These are phyloP conservation scores for Onychomys arenicola DNA, from an alignment of 2,797 vertebrate species.

Conservation along the genomic window DNA sequence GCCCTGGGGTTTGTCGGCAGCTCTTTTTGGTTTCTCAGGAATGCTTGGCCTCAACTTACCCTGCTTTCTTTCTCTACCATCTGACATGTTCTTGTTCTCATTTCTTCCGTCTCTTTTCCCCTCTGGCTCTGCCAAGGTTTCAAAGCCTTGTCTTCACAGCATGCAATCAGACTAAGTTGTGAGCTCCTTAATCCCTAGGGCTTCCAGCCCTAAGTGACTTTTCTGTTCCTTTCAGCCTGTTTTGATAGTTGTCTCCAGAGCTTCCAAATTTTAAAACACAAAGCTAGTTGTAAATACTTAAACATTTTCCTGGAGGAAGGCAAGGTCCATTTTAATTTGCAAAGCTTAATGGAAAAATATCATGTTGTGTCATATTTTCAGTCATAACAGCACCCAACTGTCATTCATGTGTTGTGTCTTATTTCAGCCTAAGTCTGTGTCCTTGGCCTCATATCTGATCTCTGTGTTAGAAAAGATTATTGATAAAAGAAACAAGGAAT, in stretches of 20 bases:
- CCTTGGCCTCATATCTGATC: not conserved
- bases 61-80: not conserved
- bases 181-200: not conserved
- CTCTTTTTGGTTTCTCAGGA: not conserved
- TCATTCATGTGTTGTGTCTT: not conserved
- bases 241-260: constrained; percentile 4
- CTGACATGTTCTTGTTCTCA: constrained; percentile 38
- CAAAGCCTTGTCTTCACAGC: not conserved
- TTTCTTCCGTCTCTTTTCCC: not conserved
- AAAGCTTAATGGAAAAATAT: constrained; percentile 51
- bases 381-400: not conserved
- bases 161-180: not conserved
- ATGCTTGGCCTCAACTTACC: not conserved
- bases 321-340: constrained; percentile 30
- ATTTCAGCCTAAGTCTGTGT: not conserved
- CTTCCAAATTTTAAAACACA: constrained; percentile 24
- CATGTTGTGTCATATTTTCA: not conserved
- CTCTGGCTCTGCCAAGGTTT: not conserved
- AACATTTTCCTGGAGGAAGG: not conserved
- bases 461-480: not conserved
- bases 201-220: constrained; percentile 24
- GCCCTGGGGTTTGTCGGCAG: not conserved
- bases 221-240: constrained; percentile 1
- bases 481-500: constrained; percentile 10
- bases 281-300: not conserved